Conservation (phyloP, 1,140 invertebrate species). For the Nephila pilipes region DNA sequence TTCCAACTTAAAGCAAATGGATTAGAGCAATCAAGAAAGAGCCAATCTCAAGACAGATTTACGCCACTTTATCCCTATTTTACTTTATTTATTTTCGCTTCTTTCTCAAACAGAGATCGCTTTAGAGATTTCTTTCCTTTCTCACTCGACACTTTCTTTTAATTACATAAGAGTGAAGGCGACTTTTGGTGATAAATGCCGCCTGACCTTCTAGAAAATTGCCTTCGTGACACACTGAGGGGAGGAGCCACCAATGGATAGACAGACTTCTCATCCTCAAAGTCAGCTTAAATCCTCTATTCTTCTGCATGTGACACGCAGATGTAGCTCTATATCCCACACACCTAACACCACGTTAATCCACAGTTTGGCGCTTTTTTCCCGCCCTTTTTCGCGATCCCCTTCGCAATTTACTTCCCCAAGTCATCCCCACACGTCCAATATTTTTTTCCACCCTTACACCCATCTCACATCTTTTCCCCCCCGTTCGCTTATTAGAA, state of each 20-base stretch:
- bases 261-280: neutral
- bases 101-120: neutral
- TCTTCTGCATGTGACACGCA: constrained; percentile 53
- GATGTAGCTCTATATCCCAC: neutral
- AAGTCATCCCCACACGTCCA: constrained; percentile 17
- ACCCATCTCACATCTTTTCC: constrained; percentile 16
- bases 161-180: constrained; percentile 49
- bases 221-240: constrained; percentile 40
- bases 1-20: constrained; percentile 51
- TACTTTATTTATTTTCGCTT: constrained; percentile 4
- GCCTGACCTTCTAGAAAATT: constrained; percentile 63
- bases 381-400: neutral
- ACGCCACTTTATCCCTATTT: neutral
- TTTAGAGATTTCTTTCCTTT: neutral
- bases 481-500: constrained; percentile 64
- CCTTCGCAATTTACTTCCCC: constrained; percentile 14
- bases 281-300: constrained; percentile 40
- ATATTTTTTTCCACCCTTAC: constrained; percentile 24
- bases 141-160: constrained; percentile 48
- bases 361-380: constrained; percentile 48
- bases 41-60: constrained; percentile 38
- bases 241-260: neutral
- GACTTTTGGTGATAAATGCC: constrained; percentile 63
- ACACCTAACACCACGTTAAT: constrained; percentile 32
- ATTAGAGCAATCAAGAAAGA: constrained; percentile 61